Base-by-base conservation (phyloP, 2,888 invertebrate genomes). In the Camponotus fellah region DNA sequence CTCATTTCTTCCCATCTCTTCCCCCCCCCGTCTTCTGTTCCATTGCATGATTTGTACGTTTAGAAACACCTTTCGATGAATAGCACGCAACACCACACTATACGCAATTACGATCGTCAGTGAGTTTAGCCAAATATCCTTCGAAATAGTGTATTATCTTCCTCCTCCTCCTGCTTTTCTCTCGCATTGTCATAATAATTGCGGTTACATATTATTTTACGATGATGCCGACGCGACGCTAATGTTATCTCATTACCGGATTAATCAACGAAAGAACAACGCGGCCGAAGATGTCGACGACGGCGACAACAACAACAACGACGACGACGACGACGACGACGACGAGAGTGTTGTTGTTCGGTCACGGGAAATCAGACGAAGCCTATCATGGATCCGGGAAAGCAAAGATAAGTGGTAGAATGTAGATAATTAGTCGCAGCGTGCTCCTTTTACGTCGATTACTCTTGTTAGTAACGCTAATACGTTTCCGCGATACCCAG, bases 11-110 rank as follows among this genome's bases (percentile, higher is more conserved):
- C 80, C 58, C 60, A 21, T 69, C 56, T 34, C 2, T 8, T 0
- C 26, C 5, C 26, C 26, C 5, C 17, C 60, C 3, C 12, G 43
- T 85, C 83, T 86, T 88, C 82, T 82, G 66, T 85, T 85, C 87
- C 80, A 60, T 88, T 87, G 91, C 92, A 62, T 90, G 92, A 92
- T 93, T 93, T 90, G 92, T 92, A 93, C 92, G 92, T 92, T 91
- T 90, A 92, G 90, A 93, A 93, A 93, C 94, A 93, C 94, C 92
- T 90, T 91, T 92, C 91, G 91, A 92, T 88, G 92, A 92, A 91
- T 90, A 92, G 88, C 93, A 92, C 92, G 92, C 91, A 90, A 91
- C 92, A 92, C 92, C 90, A 92, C 92, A 92, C 91, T 92, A 86
- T 87, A 89, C 87, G 88, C 87, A 84, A 26, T 89, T 10, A 83